Evolutionary conservation across 2,113 vertebrate genomes (phyloP).

Genomic region (Sciurus niger): DNA sequence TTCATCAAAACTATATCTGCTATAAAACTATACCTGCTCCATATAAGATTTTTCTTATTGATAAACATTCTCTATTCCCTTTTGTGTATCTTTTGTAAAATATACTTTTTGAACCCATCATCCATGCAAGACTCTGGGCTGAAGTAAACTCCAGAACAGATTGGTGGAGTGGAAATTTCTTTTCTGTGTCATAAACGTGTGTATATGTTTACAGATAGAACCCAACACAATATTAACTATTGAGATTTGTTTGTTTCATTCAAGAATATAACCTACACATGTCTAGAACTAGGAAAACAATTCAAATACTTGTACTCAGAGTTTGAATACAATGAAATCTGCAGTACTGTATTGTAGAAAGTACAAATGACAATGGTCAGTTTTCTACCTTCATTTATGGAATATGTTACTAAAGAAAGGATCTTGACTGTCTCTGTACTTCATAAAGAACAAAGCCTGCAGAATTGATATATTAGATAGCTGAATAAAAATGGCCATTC

Average conservation of each 20-base stretch:
- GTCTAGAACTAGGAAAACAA: conserved; percentile 6
- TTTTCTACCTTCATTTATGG: conserved; percentile 46
- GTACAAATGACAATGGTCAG: not conserved
- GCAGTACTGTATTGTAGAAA: not conserved
- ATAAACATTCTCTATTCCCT: not conserved
- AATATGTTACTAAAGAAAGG: conserved; percentile 22
- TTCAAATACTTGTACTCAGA: not conserved
- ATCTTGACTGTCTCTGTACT: not conserved
- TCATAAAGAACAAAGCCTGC: conserved; percentile 43
- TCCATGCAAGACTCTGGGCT: not conserved
- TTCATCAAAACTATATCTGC: not conserved
- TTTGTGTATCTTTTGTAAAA: not conserved
- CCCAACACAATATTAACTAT: not conserved
- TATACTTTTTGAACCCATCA: not conserved
- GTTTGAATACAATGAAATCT: conserved; percentile 14
- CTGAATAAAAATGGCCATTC: conserved; percentile 40
- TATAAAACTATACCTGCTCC: not conserved
- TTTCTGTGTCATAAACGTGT: not conserved
- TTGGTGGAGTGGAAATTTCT: not conserved
- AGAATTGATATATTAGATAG: conserved; percentile 35
- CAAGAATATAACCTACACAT: not conserved
- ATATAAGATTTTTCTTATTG: not conserved
- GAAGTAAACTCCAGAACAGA: not conserved
- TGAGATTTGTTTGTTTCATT: conserved; percentile 38
- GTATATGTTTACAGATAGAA: conserved; percentile 22